phyloP scores from a whole-genome alignment of 2,797 vertebrate genomes.

The Acanthurus tractus region DNA sequence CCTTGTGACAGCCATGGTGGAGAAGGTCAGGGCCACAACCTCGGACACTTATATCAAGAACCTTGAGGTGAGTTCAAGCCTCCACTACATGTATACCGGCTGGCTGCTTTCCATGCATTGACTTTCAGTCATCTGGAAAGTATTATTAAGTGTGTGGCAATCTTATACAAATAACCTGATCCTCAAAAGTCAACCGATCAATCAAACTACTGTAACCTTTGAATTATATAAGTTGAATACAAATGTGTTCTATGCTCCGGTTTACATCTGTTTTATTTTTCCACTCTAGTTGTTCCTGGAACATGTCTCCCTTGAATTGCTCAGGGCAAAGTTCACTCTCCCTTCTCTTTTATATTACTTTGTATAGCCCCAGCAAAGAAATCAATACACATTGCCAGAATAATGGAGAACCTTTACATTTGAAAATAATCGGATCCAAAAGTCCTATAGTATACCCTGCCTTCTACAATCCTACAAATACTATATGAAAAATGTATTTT shows the following conservation, averaged over 20 bases:
- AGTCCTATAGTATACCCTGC: background rate
- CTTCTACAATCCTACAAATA: background rate
- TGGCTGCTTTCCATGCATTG: conserved; percentile 9
- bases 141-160: conserved; percentile 1
- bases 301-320: conserved; percentile 11
- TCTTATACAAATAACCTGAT: conserved; percentile 32
- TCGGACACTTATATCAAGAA: conserved; percentile 68
- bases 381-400: conserved; percentile 1
- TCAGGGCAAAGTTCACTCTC: conserved; percentile 55
- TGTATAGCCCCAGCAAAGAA: background rate
- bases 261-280: conserved; percentile 49
- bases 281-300: conserved; percentile 22
- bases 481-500: too few species aligned
- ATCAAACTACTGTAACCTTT: conserved; percentile 26
- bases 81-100: background rate
- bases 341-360: conserved; percentile 45
- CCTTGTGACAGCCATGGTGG: conserved; percentile 90
- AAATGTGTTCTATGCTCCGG: conserved; percentile 7
- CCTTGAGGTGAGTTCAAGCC: conserved; percentile 81
- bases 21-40: conserved; percentile 86
- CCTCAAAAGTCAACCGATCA: conserved; percentile 47
- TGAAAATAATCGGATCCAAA: background rate
- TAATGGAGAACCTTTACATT: conserved; percentile 15
- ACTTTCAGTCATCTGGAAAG: background rate
- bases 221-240: conserved; percentile 2